These are phyloP conservation scores for Saccostrea echinata DNA, from an alignment of 1,140 invertebrate species.

Conservation along the genomic window DNA sequence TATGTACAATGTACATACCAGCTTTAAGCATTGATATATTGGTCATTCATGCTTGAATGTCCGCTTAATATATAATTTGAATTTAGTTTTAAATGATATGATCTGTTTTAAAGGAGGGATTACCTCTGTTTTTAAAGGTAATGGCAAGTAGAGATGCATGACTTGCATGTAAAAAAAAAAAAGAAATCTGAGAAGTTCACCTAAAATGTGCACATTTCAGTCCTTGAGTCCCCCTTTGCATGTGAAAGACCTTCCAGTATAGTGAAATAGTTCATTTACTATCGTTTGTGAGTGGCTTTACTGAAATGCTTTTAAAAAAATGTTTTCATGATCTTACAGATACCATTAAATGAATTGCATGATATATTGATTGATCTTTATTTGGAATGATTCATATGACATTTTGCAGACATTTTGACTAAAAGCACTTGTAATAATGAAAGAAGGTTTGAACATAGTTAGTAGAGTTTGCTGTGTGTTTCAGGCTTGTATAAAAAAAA, in stretches of 20 bases:
- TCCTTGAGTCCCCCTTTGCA: not conserved
- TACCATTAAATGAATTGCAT: too few species aligned
- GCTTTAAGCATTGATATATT: too few species aligned
- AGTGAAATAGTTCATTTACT: not conserved
- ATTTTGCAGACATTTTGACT: not conserved
- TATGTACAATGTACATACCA: too few species aligned
- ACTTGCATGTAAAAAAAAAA: not conserved
- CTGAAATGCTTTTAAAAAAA: not conserved
- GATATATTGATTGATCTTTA: not conserved
- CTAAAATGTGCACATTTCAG: not conserved
- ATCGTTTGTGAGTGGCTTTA: not conserved
- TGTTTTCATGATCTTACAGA: not conserved
- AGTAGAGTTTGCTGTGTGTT: not conserved
- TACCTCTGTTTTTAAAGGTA: conserved; percentile 35
- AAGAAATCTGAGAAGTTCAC: not conserved
- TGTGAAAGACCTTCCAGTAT: not conserved
- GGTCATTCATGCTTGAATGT: too few species aligned
- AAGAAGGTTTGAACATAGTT: not conserved
- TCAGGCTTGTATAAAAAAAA: not conserved
- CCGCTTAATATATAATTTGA: not conserved
- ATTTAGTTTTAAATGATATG: not conserved
- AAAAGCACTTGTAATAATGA: not conserved
- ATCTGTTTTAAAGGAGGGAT: conserved; percentile 19
- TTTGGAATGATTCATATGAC: not conserved
- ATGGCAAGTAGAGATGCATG: not conserved